phyloP scores from a whole-genome alignment of 2,888 invertebrate genomes.

The Bembecia ichneumoniformis region DNA sequence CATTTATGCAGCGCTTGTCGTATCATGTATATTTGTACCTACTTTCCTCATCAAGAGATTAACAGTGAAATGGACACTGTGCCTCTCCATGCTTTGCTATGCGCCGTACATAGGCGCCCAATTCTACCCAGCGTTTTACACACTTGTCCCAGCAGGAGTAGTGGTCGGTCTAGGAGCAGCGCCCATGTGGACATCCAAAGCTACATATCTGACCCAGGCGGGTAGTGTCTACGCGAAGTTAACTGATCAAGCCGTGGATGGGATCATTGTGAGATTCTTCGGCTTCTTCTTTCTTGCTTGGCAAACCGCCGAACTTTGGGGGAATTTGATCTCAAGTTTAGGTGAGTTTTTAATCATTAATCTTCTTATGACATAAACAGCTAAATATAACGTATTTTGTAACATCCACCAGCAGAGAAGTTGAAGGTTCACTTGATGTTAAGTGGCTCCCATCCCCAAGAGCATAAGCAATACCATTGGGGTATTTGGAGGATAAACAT shows the following conservation, averaged over 20 bases:
- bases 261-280: slow-evolving; percentile 96
- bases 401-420: no score
- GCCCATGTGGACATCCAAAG: slow-evolving; percentile 99
- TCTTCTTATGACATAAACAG: no score
- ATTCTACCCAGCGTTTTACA: slow-evolving; percentile 92
- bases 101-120: slow-evolving; percentile 95
- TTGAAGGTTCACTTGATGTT: no score
- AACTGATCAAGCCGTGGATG: slow-evolving; percentile 89
- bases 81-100: slow-evolving; percentile 92
- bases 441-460: no score
- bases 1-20: slow-evolving; percentile 92
- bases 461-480: no score
- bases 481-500: no score
- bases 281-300: slow-evolving; percentile 99
- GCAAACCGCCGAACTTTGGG: slow-evolving; percentile 97
- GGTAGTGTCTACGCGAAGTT: slow-evolving; percentile 87
- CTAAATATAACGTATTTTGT: no score
- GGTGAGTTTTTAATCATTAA: slow-evolving; percentile 68
- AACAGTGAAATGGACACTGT: slow-evolving; percentile 97
- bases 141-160: slow-evolving; percentile 93
- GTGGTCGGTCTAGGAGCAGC: slow-evolving; percentile 96
- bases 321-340: slow-evolving; percentile 94
- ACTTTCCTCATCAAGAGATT: slow-evolving; percentile 93
- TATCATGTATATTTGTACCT: slow-evolving; percentile 96
- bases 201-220: slow-evolving; percentile 95